These are phyloP conservation scores for Gordius sp. DNA, from an alignment of 2,888 invertebrate species.

Conservation along the genomic window DNA sequence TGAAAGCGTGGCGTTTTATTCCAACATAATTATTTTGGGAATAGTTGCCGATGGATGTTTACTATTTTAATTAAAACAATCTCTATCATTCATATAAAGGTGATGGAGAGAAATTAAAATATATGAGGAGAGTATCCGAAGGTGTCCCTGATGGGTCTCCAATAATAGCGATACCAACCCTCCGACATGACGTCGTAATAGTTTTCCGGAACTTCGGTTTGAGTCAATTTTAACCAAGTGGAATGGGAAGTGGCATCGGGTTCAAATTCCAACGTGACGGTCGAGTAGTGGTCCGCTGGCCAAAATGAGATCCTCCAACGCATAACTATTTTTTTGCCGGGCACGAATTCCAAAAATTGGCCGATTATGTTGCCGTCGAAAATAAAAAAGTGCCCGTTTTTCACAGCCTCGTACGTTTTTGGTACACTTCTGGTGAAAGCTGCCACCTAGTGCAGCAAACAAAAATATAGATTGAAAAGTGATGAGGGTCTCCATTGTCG, in stretches of 20 bases:
- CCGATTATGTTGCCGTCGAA: neutral
- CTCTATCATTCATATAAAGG: too few species aligned
- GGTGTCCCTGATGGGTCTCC: slow-evolving; percentile 6
- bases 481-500: too few species aligned
- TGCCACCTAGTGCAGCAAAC: neutral
- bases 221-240: neutral
- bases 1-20: too few species aligned
- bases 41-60: too few species aligned
- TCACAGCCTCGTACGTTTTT: neutral
- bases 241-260: neutral
- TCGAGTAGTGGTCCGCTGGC: neutral
- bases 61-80: too few species aligned
- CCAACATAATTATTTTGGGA: too few species aligned
- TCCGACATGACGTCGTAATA: neutral
- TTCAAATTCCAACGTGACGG: neutral
- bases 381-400: neutral
- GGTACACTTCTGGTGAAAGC: neutral
- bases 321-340: neutral
- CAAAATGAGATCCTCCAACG: neutral
- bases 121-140: slow-evolving; percentile 12
- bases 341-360: neutral
- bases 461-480: too few species aligned
- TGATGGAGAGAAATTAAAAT: too few species aligned
- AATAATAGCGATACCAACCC: slow-evolving; percentile 13
- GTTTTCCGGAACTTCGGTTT: neutral